Conservation (phyloP, 1,140 invertebrate genomes). For the Drosophila pectinifera region DNA sequence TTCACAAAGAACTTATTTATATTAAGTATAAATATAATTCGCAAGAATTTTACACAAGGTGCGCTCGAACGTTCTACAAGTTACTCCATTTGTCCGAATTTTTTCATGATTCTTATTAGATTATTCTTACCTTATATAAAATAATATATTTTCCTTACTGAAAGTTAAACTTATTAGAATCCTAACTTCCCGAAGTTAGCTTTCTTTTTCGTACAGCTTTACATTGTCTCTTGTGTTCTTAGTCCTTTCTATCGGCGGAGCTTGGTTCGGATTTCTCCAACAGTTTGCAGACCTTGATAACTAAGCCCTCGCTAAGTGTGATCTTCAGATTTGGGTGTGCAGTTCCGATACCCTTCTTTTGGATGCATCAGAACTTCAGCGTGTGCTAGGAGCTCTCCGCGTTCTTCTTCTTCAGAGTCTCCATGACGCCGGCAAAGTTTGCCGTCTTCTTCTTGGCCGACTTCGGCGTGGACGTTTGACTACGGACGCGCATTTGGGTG, state of each 20-base stretch:
- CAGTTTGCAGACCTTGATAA: constrained; percentile 11
- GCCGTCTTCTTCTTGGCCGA: constrained; percentile 88
- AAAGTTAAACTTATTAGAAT: not conserved
- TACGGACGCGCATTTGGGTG: constrained; percentile 86
- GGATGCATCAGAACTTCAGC: constrained; percentile 25
- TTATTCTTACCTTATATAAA: not conserved
- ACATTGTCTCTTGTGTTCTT: too few species aligned
- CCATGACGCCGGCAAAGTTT: constrained; percentile 87
- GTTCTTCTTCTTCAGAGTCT: constrained; percentile 86
- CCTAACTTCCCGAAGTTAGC: too few species aligned
- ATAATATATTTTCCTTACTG: not conserved
- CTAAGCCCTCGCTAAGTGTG: constrained; percentile 1
- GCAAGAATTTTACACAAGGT: too few species aligned
- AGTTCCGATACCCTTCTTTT: constrained; percentile 15
- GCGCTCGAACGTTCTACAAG: too few species aligned
- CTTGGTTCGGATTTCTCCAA: constrained; percentile 1
- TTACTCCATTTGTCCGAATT: not conserved
- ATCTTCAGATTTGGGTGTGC: constrained; percentile 10
- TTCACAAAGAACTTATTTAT: too few species aligned
- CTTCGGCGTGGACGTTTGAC: constrained; percentile 86
- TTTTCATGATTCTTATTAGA: not conserved
- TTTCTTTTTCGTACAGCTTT: not conserved
- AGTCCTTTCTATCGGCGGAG: not conserved
- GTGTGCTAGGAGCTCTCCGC: constrained; percentile 69
- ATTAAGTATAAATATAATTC: too few species aligned